Evolutionary conservation across 2,888 invertebrate genomes (phyloP).

Genomic region (Drosophila borborema): DNA sequence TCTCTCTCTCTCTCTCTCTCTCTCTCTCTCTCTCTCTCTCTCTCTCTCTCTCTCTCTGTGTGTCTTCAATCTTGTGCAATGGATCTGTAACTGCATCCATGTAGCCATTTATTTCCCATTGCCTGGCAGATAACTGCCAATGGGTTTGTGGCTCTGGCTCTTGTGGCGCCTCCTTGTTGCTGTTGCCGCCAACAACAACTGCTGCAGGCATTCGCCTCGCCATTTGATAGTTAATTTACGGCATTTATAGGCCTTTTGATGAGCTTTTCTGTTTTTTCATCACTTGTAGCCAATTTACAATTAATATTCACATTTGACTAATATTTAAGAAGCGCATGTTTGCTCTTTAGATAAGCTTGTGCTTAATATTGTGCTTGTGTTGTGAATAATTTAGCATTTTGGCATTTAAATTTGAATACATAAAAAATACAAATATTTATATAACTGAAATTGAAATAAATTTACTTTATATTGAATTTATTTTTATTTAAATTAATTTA

Average conservation of each 20-base stretch:
- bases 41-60: conserved; percentile 1
- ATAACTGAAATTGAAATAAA: too few species aligned
- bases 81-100: conserved; percentile 69
- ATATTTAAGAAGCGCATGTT: background rate
- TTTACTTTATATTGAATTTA: too few species aligned
- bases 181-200: conserved; percentile 28
- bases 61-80: conserved; percentile 69
- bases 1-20: background rate
- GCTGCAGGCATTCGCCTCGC: conserved; percentile 9
- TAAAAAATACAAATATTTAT: too few species aligned
- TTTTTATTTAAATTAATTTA: too few species aligned
- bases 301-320: conserved; percentile 19
- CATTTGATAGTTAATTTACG: conserved; percentile 33
- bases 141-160: conserved; percentile 23
- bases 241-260: conserved; percentile 12
- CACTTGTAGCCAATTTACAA: conserved; percentile 12
- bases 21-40: background rate
- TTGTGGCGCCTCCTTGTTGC: conserved; percentile 23
- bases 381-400: too few species aligned
- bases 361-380: background rate
- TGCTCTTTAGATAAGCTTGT: background rate
- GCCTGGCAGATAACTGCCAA: conserved; percentile 63
- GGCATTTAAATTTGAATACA: too few species aligned
- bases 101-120: conserved; percentile 68
- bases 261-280: background rate